Evolutionary conservation across 2,113 vertebrate genomes (phyloP), one percentile per base, ranked within the genome.

Genomic region (Gobio gobio): DNA sequence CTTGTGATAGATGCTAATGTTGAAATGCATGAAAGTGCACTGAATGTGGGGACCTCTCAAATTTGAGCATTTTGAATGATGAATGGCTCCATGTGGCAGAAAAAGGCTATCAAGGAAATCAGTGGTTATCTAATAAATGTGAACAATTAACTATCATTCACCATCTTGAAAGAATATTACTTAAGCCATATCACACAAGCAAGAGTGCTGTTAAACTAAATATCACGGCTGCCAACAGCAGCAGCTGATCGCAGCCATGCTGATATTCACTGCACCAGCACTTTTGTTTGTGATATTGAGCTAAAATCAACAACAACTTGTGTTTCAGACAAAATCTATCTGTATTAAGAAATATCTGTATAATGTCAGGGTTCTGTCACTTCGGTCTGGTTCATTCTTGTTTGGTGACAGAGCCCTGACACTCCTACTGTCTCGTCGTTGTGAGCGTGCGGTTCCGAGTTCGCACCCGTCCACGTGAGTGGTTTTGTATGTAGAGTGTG

Each of bases 1-100:
- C 78, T 83, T 72, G 24, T 73, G 88, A 85, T 87, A 78, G 84
- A 87, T 85, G 78, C 61, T 85, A 89, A 88, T 83, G 36, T 59
- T 40, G 29, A 81, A 89, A 82, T 59, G 79, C 74, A 84, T 87
- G 72, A 85, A 85, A 88, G 82, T 43, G 43, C 13, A 49, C 40
- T 83, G 75, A 86, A 56, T 54, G 70, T 70, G 63, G 22, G 22
- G 54, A 74, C 63, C 82, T 63, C 68, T 78, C 54, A 56, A 82
- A 82, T 66, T 51, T 22, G 5, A 24, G 82, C 58, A 58, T 54
- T 86, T 66, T 77, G 81, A 80, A 86, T 83, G 68, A 82, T 49
- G 77, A 82, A 77, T 47, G 66, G 33, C 64, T 51, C 51, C 20
- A 63, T 36, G 58, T 70, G 74, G 63, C 79, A 24, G 58, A 74